Conservation (phyloP, 2,113 vertebrate genomes). For the Acanthisitta chloris region DNA sequence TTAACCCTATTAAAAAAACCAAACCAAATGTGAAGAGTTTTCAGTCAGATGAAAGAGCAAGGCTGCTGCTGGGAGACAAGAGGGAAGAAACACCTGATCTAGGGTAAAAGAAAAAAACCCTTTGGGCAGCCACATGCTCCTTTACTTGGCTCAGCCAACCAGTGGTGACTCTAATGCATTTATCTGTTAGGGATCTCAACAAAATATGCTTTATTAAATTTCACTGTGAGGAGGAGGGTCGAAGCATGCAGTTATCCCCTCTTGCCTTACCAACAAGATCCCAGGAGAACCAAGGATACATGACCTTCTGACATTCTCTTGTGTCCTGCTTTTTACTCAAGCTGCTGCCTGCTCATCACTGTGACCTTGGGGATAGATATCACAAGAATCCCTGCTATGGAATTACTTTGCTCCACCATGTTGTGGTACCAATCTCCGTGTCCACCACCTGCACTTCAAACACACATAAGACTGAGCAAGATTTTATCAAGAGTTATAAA, state of each 20-base stretch:
- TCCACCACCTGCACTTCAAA: not conserved
- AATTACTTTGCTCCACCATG: not conserved
- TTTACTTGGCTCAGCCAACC: not conserved
- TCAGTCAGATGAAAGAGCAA: not conserved
- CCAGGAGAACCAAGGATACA: not conserved
- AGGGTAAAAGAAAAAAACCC: not conserved
- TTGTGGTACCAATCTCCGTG: not conserved
- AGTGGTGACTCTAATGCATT: not conserved
- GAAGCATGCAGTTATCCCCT: not conserved
- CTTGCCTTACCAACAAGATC: not conserved
- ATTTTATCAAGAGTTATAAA: not conserved
- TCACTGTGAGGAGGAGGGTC: not conserved
- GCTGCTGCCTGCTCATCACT: not conserved
- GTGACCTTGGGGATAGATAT: not conserved
- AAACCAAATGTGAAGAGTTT: not conserved
- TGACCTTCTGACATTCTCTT: not conserved
- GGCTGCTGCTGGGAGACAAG: not conserved
- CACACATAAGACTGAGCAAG: not conserved
- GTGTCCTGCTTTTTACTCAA: not conserved
- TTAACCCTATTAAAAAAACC: not conserved
- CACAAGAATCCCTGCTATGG: fast-evolving
- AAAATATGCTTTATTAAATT: not conserved
- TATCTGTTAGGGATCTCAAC: not conserved
- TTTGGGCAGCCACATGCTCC: not conserved
- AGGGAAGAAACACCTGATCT: not conserved